These are phyloP conservation scores for Hypotaenidia philippensis DNA, from an alignment of 2,797 vertebrate species.

Conservation along the genomic window DNA sequence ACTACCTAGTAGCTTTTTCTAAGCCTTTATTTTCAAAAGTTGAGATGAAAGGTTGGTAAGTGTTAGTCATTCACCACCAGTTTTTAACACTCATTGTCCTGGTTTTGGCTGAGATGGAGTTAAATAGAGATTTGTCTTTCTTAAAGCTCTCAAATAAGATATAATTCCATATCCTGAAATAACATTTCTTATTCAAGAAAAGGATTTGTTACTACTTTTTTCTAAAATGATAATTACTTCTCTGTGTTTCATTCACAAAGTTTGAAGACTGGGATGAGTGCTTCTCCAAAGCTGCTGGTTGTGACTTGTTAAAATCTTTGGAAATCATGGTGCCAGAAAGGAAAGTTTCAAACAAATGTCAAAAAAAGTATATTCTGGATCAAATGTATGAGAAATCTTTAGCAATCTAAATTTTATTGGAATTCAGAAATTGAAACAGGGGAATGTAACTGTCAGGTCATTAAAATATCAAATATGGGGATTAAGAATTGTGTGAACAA, in stretches of 20 bases:
- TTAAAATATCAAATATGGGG: slow-evolving; percentile 11
- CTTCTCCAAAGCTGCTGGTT: background rate
- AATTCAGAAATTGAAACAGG: background rate
- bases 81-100: background rate
- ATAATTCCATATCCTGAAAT: background rate
- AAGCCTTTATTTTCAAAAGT: background rate
- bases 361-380: background rate
- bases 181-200: background rate
- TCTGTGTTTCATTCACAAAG: background rate
- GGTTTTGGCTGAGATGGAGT: no score
- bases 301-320: background rate
- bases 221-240: background rate
- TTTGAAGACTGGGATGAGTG: background rate
- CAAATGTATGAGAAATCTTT: background rate
- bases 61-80: background rate
- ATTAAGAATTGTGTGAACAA: slow-evolving; percentile 1
- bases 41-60: background rate
- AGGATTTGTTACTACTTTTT: background rate
- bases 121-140: background rate
- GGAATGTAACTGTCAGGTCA: background rate
- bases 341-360: background rate
- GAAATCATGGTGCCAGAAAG: background rate
- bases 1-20: background rate
- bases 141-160: background rate
- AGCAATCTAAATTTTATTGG: background rate